phyloP scores from a whole-genome alignment of 2,888 invertebrate species.

The Agonopterix alstromeriana region DNA sequence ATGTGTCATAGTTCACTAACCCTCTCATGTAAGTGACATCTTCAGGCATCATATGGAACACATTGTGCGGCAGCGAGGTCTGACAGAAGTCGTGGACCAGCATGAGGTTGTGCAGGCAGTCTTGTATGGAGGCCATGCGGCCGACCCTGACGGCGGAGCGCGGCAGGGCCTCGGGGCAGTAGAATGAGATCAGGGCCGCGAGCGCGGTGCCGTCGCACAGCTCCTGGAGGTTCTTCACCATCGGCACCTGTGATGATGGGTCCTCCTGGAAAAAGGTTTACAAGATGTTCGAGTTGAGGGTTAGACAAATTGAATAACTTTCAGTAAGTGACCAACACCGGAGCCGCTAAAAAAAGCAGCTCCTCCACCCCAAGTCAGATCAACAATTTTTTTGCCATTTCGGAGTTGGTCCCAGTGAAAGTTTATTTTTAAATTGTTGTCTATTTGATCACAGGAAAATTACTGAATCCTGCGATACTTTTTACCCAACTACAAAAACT shows the following conservation, averaged over 20 bases:
- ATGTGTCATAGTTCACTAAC: constrained; percentile 53
- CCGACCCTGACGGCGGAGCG: constrained; percentile 73
- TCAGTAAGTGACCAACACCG: too few species aligned
- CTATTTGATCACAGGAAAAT: too few species aligned
- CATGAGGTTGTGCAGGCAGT: constrained; percentile 93
- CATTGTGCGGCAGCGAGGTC: constrained; percentile 88
- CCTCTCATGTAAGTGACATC: constrained; percentile 96
- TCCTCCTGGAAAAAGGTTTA: constrained; percentile 68
- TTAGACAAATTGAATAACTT: too few species aligned
- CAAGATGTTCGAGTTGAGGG: not conserved
- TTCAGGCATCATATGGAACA: constrained; percentile 96
- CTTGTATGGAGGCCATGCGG: constrained; percentile 87
- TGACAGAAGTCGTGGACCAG: constrained; percentile 92
- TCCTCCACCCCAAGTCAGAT: too few species aligned
- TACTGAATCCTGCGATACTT: too few species aligned
- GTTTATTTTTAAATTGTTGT: too few species aligned
- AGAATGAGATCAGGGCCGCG: constrained; percentile 91
- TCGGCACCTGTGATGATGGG: constrained; percentile 78
- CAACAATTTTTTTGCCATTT: too few species aligned
- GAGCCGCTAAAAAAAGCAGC: too few species aligned
- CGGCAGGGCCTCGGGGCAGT: constrained; percentile 80
- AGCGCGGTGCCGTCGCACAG: constrained; percentile 94
- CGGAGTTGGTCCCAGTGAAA: too few species aligned
- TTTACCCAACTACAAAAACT: too few species aligned
- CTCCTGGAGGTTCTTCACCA: constrained; percentile 88